Evolutionary conservation across 1,140 invertebrate species (phyloP), one percentile per base, ranked within the genome.

Genomic region (Hyposmocoma kahamanoa): DNA sequence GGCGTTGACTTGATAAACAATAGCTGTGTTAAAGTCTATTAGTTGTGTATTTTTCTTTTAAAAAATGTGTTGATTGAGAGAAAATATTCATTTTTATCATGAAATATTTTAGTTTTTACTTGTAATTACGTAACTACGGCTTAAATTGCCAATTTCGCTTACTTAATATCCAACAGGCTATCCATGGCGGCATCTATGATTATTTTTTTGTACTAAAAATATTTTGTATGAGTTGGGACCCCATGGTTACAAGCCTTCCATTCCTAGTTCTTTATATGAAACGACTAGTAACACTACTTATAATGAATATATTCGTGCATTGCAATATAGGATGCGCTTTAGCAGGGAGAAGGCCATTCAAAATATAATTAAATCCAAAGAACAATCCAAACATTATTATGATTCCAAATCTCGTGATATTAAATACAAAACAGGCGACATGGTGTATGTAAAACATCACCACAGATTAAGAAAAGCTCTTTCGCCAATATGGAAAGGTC

Each of bases 221-320:
- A n/a, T n/a, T n/a, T n/a, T n/a, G n/a, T n/a, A n/a, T n/a, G n/a
- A n/a, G n/a, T n/a, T n/a, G n/a, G n/a, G n/a, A n/a, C n/a, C n/a
- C n/a, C n/a, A n/a, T n/a, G n/a, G n/a, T n/a, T n/a, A n/a, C n/a
- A 50, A 61, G 51, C 54, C 72, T 3, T 42, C 42, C 22, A 9
- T 65, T 24, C 67, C 67, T 19, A 51, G 15, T 18, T 47, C 43
- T 15, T 4, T 51, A 11, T 51, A 56, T 8, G 41, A 30, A 28
- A 26, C 22, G 9, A 36, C 15, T 22, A 20, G 3, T 41, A 22
- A 20, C 11, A 50, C 36, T 3, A 56, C 39, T 21, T 43, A 50
- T 32, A 13, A 24, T 3, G 48, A 56, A 21, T 56, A 50, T 46
- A 39, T 58, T 28, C 18, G 21, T n/a, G 19, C 19, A 4, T 11